phyloP scores from a whole-genome alignment of 1,140 invertebrate genomes.

The Chlorops oryzae region DNA sequence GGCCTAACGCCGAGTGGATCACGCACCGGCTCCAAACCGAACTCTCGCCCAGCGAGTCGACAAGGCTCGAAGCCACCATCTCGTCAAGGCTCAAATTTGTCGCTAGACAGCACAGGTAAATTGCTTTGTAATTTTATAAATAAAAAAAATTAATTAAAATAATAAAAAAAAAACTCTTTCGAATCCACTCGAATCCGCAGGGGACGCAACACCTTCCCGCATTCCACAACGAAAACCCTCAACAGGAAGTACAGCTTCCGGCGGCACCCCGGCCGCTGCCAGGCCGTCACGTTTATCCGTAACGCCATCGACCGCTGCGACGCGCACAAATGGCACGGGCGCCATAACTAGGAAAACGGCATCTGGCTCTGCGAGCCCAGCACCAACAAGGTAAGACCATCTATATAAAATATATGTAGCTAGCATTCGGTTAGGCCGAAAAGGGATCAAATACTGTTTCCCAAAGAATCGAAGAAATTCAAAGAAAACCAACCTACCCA shows the following conservation, averaged over 20 bases:
- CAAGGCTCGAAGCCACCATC: slow-evolving; percentile 83
- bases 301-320: slow-evolving; percentile 47
- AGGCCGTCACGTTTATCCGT: slow-evolving; percentile 51
- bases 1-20: slow-evolving; percentile 63
- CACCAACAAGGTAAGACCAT: slow-evolving; percentile 61
- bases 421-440: no score
- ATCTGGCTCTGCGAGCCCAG: slow-evolving; percentile 64
- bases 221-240: slow-evolving; percentile 63
- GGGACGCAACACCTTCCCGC: slow-evolving; percentile 66
- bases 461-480: no score
- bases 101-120: slow-evolving; percentile 78
- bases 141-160: neutral
- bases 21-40: slow-evolving; percentile 63
- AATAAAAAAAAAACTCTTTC: neutral
- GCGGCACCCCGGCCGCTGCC: slow-evolving; percentile 46
- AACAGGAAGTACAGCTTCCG: slow-evolving; percentile 50
- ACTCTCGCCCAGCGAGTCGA: slow-evolving; percentile 73
- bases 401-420: no score
- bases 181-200: slow-evolving; percentile 40
- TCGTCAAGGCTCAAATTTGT: slow-evolving; percentile 86
- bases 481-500: no score
- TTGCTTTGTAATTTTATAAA: slow-evolving; percentile 5
- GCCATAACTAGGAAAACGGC: slow-evolving; percentile 65
- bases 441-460: no score
- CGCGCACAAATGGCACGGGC: slow-evolving; percentile 47